phyloP scores from a whole-genome alignment of 2,113 vertebrate species.

The Acanthochromis polyacanthus region DNA sequence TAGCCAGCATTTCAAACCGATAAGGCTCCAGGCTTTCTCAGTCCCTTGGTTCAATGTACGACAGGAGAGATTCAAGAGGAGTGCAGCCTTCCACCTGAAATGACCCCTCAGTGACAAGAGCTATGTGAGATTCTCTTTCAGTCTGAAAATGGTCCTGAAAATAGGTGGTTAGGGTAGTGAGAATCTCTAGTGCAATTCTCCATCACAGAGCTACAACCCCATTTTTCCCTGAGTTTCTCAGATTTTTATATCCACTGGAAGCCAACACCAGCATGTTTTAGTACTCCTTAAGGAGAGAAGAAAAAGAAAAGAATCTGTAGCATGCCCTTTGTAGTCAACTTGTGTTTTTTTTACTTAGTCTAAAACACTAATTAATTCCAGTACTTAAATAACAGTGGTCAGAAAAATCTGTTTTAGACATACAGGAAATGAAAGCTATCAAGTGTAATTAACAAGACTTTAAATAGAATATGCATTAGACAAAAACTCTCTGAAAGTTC shows the following conservation, averaged over 20 bases:
- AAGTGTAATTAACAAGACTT: conserved; percentile 4
- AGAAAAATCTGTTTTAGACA: background rate
- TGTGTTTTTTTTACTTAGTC: background rate
- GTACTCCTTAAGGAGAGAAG: background rate
- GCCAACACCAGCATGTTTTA: background rate
- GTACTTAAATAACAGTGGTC: background rate
- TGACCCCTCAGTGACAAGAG: conserved; percentile 29
- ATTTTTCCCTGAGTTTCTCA: background rate
- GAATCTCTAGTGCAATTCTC: conserved; percentile 11
- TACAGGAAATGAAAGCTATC: background rate
- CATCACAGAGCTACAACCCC: background rate
- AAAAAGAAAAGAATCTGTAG: too few species aligned
- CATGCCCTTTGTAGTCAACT: too few species aligned
- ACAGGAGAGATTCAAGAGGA: conserved; percentile 37
- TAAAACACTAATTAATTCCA: too few species aligned
- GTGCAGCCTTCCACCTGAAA: conserved; percentile 26
- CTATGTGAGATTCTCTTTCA: conserved; percentile 14
- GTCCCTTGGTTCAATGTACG: conserved; percentile 38
- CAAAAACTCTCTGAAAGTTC: background rate
- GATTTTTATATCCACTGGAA: background rate
- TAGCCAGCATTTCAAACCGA: conserved; percentile 49
- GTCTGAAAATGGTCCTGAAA: conserved; percentile 24
- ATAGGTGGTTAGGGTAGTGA: background rate
- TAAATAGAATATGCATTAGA: background rate
- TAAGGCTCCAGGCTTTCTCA: conserved; percentile 47